These are phyloP conservation scores for Nysson spinosus DNA, from an alignment of 2,888 invertebrate species.

Conservation along the genomic window DNA sequence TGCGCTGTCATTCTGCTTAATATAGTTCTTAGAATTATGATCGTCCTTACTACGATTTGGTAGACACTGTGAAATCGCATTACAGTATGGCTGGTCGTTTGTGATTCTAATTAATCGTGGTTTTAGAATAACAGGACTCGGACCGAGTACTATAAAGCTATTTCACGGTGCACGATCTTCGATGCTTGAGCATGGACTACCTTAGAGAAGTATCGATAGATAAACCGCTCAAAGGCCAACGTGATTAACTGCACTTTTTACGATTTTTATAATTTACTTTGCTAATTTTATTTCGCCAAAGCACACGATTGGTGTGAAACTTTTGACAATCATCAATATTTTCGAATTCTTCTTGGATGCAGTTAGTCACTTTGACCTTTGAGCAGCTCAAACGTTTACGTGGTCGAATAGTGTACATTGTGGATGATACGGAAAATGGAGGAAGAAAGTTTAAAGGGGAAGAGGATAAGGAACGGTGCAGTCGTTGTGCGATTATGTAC, in stretches of 20 bases:
- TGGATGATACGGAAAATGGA: slow-evolving; percentile 19
- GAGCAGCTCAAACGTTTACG: no score
- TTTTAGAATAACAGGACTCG: background rate
- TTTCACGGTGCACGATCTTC: slow-evolving; percentile 25
- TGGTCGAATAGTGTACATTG: slow-evolving; percentile 7
- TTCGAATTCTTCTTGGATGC: no score
- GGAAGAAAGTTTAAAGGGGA: slow-evolving; percentile 22
- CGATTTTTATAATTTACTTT: no score
- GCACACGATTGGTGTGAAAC: no score
- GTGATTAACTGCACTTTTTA: no score
- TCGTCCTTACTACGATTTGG: slow-evolving; percentile 4
- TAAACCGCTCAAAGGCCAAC: no score
- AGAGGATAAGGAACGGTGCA: slow-evolving; percentile 18
- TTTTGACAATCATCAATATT: no score
- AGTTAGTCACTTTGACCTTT: no score
- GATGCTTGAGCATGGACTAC: slow-evolving; percentile 35
- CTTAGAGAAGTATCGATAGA: slow-evolving; percentile 30
- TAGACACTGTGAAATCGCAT: slow-evolving; percentile 10
- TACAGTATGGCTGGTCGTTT: background rate
- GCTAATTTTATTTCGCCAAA: no score
- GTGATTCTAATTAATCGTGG: background rate
- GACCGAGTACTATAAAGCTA: background rate
- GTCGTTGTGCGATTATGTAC: slow-evolving; percentile 47
- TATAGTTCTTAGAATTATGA: slow-evolving; percentile 13
- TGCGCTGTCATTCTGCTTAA: background rate